Percentiles rank a stretch among this genome's conserved stretches.
Evolutionary conservation across 1,140 invertebrate species (phyloP).

Genomic region (Sitobion miscanthi): DNA sequence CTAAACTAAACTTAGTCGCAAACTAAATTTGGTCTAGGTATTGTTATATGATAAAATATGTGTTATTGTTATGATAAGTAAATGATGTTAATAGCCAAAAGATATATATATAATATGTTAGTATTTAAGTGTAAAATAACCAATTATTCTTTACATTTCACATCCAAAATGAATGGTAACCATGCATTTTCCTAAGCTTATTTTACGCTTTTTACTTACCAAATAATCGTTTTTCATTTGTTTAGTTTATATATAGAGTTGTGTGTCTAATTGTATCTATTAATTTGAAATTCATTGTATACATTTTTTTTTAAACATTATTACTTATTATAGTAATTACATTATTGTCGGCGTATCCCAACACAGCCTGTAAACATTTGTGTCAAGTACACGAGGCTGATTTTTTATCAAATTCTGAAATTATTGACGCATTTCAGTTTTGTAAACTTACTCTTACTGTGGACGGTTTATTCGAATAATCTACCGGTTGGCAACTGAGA

Average conservation of each 20-base stretch:
- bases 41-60: constrained; percentile 12
- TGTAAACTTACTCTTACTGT: constrained; percentile 81
- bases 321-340: neutral
- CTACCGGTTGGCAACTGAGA: constrained; percentile 87
- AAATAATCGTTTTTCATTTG: constrained; percentile 34
- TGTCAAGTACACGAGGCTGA: constrained; percentile 40
- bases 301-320: neutral
- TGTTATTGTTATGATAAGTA: neutral
- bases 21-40: constrained; percentile 31
- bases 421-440: neutral
- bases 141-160: neutral
- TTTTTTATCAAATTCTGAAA: constrained; percentile 17
- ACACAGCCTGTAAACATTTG: neutral
- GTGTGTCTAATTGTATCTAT: constrained; percentile 25
- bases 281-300: neutral
- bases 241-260: neutral
- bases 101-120: constrained; percentile 8
- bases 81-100: constrained; percentile 3
- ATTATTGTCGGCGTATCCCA: neutral
- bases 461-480: constrained; percentile 77
- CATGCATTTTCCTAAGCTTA: constrained; percentile 35
- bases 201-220: constrained; percentile 12
- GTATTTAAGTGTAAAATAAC: neutral
- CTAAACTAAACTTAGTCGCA: neutral
- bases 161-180: constrained; percentile 8